phyloP scores from a whole-genome alignment of 2,888 invertebrate genomes.

The Andrena minutula region DNA sequence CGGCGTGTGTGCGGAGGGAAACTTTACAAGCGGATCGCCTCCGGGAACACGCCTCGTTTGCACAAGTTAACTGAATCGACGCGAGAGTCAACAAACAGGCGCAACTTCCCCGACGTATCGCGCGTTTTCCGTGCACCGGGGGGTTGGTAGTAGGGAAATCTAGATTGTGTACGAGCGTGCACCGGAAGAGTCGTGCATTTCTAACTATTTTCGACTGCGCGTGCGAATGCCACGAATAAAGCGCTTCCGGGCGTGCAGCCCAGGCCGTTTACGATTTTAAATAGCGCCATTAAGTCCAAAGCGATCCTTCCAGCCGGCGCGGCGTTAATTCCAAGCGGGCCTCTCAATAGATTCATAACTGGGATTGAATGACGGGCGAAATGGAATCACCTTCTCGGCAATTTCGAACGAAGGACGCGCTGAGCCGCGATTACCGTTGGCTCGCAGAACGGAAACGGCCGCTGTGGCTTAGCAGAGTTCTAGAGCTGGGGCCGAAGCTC shows the following conservation, averaged over 20 bases:
- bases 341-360: neutral
- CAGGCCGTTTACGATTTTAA: neutral
- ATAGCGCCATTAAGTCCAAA: constrained; percentile 6
- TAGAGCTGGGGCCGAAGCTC: neutral
- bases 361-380: constrained; percentile 17
- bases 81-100: neutral
- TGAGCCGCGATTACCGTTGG: neutral
- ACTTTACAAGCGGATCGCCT: neutral
- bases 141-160: neutral
- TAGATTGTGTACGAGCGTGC: neutral
- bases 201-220: neutral
- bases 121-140: neutral
- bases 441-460: neutral
- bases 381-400: constrained; percentile 1
- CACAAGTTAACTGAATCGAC: neutral
- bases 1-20: neutral
- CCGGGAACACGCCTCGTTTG: neutral
- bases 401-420: neutral
- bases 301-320: neutral
- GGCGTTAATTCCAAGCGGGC: neutral
- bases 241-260: neutral
- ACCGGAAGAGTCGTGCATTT: neutral
- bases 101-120: neutral
- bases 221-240: neutral
- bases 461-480: neutral